Evolutionary conservation across 2,888 invertebrate genomes (phyloP).

Genomic region (Villa cingulata): DNA sequence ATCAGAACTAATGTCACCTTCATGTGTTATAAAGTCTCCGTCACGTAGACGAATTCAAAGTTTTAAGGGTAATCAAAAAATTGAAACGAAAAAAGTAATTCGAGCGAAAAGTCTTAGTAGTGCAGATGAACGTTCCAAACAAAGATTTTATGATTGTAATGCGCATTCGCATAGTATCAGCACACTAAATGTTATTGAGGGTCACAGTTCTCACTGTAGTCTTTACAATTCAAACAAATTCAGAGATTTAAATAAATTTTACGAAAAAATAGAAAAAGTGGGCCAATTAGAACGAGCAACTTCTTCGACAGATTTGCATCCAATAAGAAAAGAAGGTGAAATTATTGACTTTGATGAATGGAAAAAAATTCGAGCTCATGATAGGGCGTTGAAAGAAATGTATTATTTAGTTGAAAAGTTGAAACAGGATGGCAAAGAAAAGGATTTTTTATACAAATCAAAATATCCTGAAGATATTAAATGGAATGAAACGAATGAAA

Average conservation of each 20-base stretch:
- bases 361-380: slow-evolving; percentile 64
- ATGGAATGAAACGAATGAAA: slow-evolving; percentile 64
- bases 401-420: slow-evolving; percentile 62
- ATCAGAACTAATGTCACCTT: slow-evolving; percentile 30
- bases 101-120: slow-evolving; percentile 55
- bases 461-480: slow-evolving; percentile 57
- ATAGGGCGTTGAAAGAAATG: slow-evolving; percentile 71
- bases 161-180: slow-evolving; percentile 30
- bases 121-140: slow-evolving; percentile 29
- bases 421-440: slow-evolving; percentile 63
- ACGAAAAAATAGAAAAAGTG: slow-evolving; percentile 70
- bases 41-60: slow-evolving; percentile 50
- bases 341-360: slow-evolving; percentile 78
- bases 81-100: slow-evolving; percentile 34
- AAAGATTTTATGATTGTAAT: slow-evolving; percentile 26
- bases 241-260: slow-evolving; percentile 72
- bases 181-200: slow-evolving; percentile 38
- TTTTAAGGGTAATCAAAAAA: slow-evolving; percentile 23
- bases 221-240: slow-evolving; percentile 61
- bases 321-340: slow-evolving; percentile 61
- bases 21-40: slow-evolving; percentile 44
- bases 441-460: slow-evolving; percentile 69
- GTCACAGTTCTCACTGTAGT: slow-evolving; percentile 29
- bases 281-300: slow-evolving; percentile 68
- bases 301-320: slow-evolving; percentile 52